A percentile compares a stretch with the other conserved stretches of the same genome.
Evolutionary conservation across 1,140 invertebrate species (phyloP).

Genomic region (Rhyzopertha dominica): DNA sequence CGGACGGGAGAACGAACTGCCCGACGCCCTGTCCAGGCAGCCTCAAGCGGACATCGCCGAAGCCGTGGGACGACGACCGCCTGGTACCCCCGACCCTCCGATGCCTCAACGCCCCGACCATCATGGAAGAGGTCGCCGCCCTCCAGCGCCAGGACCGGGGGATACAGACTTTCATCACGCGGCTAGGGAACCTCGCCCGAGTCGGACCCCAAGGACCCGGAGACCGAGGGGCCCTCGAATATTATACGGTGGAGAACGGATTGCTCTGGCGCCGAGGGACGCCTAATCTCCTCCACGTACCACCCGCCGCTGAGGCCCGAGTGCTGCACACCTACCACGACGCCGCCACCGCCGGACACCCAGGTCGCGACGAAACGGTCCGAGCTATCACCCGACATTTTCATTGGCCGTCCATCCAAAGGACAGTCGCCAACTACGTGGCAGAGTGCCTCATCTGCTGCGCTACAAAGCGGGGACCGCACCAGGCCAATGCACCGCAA

Average conservation of each 20-base stretch:
- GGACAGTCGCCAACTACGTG: neutral
- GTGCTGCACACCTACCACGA: constrained; percentile 4
- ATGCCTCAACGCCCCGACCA: too few species aligned
- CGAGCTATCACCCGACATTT: neutral
- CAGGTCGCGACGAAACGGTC: too few species aligned
- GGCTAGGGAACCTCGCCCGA: too few species aligned
- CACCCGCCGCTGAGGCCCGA: neutral
- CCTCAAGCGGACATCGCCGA: too few species aligned
- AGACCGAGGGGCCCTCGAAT: neutral
- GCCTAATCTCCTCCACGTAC: neutral
- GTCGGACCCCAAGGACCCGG: constrained; percentile 5
- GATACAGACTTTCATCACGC: too few species aligned
- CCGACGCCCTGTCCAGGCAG: too few species aligned
- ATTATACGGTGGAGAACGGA: neutral
- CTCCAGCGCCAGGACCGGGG: too few species aligned
- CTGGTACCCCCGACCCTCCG: too few species aligned
- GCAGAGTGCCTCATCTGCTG: constrained; percentile 5
- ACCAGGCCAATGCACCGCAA: constrained; percentile 1
- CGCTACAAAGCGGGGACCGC: neutral
- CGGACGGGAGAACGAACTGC: too few species aligned
- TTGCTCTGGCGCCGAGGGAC: neutral
- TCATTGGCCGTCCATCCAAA: neutral
- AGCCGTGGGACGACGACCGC: too few species aligned
- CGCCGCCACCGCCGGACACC: neutral
- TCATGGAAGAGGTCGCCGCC: too few species aligned